Evolutionary conservation across 2,888 invertebrate species (phyloP), one percentile per base, ranked within the genome.

Genomic region (Temnothorax unifasciatus): DNA sequence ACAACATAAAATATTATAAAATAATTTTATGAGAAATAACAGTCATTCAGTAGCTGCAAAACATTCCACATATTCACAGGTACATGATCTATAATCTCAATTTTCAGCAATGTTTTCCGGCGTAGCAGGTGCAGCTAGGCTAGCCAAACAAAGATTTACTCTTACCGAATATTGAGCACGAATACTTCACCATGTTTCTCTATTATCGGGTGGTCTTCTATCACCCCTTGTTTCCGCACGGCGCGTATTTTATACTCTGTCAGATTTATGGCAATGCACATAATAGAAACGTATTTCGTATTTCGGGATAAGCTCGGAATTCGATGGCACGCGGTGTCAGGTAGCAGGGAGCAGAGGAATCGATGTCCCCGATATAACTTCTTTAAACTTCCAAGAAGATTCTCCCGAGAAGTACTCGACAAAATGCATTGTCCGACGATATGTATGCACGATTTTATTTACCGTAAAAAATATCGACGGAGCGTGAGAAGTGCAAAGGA

Each of bases 201-300:
- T 54, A 82, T 82, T 82, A 82, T 76, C 57, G 63, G 15, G 0
- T 52, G 41, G 44, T 66, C 50, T 76, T 61, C 44, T 52, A 76
- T 76, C 44, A 61, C 64, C 11, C 44, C 29, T 82, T 54, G 76
- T 76, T 76, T 82, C 54, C 61, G 50, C 38, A 13, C 41, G 41
- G 34, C 82, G 63, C 76, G 52, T 82, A 82, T 82, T 82, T 82
- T 82, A 82, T 64, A 34, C 29, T 8, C 8, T 54, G 52, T 76
- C 21, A 50, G 82, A 82, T 82, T 76, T 82, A 82, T 76, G 52
- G 52, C 64, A 9, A 34, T n/a, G 41, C 25, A 21, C 44, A 82
- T 64, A 82, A 82, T 76, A 76, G 76, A 52, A 76, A 82, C n/a
- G 63, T 76, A 82, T 82, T 44, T 63, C 76, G 76, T 64, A 76